Evolutionary conservation across 37 sponge, comb jelly and placozoan species (phyloP), one percentile per base, ranked within the genome.

Genomic region (Tethya wilhelma): DNA sequence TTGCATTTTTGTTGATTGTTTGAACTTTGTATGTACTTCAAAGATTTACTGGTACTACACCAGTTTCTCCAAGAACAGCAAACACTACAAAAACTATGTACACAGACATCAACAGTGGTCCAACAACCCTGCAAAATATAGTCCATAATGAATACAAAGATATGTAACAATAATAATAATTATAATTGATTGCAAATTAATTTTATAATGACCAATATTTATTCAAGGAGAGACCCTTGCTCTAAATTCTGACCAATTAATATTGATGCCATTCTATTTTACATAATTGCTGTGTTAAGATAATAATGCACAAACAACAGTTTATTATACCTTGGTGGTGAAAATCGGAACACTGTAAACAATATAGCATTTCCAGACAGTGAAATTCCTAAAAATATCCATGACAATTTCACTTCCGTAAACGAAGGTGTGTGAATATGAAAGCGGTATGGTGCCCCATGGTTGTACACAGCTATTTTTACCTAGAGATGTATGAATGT

Each of bases 331-430:
- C 66, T 85, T 56, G 94, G 94, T 42, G 96, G 96, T 23, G 82
- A 67, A 65, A 92, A 95, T 63, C 79, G 85, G 58, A 89, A 89
- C 25, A 92, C 23, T 4, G 94, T 94, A 56, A 95, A 92, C 12
- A 91, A 59, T 1, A 86, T 42, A 7, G 49, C 70, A 64, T 71
- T 88, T 19, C 33, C 33, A 22, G 86, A 30, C 0, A 95, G 84
- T 30, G 90, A 84, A 4, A 82, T 75, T 37, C 90, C 90, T 4
- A 95, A 83, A 69, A 91, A 90, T 20, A 95, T 92, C 96, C 96
- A 95, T 0, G 93, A 88, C 20, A 95, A 72, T 55, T 90, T 91
- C 12, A 95, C 96, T 59, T 73, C 69, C 9, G 81, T n/a, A 67
- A 76, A 89, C 19, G 70, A 68, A 19, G 76, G 44, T 26, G 59